Conservation (phyloP, 2,113 vertebrate genomes). For the Ictidomys tridecemlineatus region DNA sequence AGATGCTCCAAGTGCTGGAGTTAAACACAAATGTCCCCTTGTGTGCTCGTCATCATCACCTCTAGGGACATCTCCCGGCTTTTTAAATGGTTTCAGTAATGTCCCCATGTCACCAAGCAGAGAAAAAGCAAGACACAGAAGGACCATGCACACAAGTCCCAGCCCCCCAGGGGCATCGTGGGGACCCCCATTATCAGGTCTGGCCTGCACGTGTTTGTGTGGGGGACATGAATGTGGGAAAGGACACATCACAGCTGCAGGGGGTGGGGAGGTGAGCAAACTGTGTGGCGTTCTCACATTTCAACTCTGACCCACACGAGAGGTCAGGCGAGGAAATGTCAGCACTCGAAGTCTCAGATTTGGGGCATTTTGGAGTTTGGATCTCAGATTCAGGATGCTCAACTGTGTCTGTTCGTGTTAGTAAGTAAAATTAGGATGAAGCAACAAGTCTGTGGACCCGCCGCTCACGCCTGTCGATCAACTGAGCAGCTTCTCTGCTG, state of each 20-base stretch:
- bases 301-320: background rate
- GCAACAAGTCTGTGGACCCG: background rate
- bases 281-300: background rate
- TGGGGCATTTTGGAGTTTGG: background rate
- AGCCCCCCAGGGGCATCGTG: fast-evolving
- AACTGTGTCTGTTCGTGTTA: background rate
- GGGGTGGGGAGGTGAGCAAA: background rate
- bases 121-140: background rate
- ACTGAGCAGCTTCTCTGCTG: background rate
- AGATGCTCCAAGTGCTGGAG: background rate
- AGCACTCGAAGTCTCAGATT: background rate
- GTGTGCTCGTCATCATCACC: background rate
- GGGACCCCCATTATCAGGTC: background rate
- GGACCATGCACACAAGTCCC: no score
- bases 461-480: background rate
- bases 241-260: background rate
- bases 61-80: no score
- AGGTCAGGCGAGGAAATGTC: background rate
- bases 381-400: background rate
- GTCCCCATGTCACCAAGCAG: background rate
- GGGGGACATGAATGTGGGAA: background rate
- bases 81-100: no score
- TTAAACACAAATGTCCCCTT: background rate
- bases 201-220: background rate
- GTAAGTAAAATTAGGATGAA: background rate